phyloP scores from a whole-genome alignment of 2,797 vertebrate genomes.

The Sarcophilus harrisii region DNA sequence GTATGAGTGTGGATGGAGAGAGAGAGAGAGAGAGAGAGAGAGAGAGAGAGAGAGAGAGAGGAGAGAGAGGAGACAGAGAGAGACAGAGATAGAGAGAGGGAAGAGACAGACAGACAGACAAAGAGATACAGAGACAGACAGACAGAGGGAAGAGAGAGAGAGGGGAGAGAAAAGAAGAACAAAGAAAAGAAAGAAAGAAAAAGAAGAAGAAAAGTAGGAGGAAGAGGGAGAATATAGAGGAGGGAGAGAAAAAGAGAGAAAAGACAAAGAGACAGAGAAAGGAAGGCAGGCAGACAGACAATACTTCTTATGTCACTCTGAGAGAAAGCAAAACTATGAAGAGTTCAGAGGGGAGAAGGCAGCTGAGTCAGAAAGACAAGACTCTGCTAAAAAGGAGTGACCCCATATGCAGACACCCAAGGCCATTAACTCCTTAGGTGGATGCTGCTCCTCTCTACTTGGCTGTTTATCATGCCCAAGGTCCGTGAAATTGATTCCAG shows the following conservation, averaged over 20 bases:
- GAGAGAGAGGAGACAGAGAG: too few species aligned
- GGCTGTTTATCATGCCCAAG: constrained; percentile 54
- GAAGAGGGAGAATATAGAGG: too few species aligned
- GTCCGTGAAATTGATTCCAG: constrained; percentile 62
- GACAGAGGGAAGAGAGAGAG: too few species aligned
- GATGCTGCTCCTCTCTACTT: constrained; percentile 35
- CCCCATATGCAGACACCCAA: constrained; percentile 17
- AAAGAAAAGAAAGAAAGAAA: too few species aligned
- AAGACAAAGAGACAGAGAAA: neutral
- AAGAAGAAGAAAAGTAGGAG: too few species aligned
- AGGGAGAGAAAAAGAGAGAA: neutral
- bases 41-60: too few species aligned
- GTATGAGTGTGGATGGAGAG: neutral
- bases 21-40: too few species aligned
- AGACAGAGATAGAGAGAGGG: too few species aligned
- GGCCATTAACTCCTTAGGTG: constrained; percentile 43
- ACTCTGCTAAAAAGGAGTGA: constrained; percentile 13
- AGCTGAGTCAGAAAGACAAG: neutral
- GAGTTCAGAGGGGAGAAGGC: neutral
- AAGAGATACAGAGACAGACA: too few species aligned
- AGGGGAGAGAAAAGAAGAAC: too few species aligned
- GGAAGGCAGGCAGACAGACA: neutral
- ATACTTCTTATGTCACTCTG: neutral
- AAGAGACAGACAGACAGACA: too few species aligned
- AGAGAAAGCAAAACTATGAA: neutral